A percentile compares a stretch with the other conserved stretches of the same genome.
Conservation (phyloP, 2,113 vertebrate genomes). For the Galeopterus variegatus region DNA sequence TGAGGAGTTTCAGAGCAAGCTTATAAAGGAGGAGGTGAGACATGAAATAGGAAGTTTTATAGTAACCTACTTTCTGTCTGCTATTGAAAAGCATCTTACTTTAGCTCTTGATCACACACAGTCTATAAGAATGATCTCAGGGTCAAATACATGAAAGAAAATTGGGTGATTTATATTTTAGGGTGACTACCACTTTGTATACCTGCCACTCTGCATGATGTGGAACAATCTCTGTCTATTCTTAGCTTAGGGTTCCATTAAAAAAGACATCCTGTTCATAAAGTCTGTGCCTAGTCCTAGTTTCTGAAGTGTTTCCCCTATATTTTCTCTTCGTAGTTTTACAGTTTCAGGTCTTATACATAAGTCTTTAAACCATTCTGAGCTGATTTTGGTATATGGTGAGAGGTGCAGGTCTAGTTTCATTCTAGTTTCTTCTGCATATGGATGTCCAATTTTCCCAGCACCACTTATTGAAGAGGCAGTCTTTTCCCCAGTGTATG, state of each 20-base stretch:
- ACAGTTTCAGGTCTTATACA: too few relatives aligned
- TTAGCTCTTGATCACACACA: background rate
- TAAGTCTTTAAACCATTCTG: too few relatives aligned
- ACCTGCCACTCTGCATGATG: background rate
- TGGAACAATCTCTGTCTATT: slow-evolving; percentile 13
- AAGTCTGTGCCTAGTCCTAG: too few relatives aligned
- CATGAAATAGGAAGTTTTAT: background rate
- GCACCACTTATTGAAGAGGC: too few relatives aligned
- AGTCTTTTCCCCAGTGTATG: too few relatives aligned
- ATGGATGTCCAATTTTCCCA: too few relatives aligned
- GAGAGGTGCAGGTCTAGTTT: too few relatives aligned
- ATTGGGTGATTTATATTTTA: background rate
- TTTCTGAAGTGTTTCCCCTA: too few relatives aligned
- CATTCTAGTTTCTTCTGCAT: too few relatives aligned
- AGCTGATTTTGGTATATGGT: too few relatives aligned
- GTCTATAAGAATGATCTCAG: background rate
- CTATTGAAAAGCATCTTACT: background rate
- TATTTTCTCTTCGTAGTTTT: too few relatives aligned
- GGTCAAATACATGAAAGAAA: slow-evolving; percentile 5
- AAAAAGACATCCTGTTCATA: background rate
- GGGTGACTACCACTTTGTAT: background rate
- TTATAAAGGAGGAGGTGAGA: background rate
- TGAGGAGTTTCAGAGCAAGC: background rate
- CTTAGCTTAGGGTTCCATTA: slow-evolving; percentile 16
- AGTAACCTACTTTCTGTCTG: background rate